A percentile compares a stretch with the other conserved stretches of the same genome.
phyloP scores from a whole-genome alignment of 2,113 vertebrate genomes.

The Oryzias melastigma region DNA sequence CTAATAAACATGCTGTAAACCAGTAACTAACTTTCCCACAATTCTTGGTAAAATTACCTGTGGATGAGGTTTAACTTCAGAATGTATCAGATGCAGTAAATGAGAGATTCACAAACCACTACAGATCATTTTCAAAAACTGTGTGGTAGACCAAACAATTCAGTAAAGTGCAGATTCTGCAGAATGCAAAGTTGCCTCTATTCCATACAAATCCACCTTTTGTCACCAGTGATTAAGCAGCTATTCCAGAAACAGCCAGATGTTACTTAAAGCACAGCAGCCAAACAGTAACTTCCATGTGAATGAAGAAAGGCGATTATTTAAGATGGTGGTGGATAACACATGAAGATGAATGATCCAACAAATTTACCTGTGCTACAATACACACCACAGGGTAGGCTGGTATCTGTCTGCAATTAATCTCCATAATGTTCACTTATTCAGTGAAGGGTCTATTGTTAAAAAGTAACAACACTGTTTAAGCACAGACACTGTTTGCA shows the following conservation, averaged over 20 bases:
- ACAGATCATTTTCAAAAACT: too few relatives aligned
- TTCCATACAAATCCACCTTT: conserved; percentile 16
- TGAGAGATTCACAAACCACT: too few relatives aligned
- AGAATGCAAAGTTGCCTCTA: conserved; percentile 52
- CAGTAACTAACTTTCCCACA: too few relatives aligned
- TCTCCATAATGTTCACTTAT: conserved; percentile 47
- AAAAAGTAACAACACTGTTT: conserved; percentile 15
- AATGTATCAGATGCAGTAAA: too few relatives aligned
- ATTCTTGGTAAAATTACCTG: too few relatives aligned
- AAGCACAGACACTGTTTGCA: conserved; percentile 7
- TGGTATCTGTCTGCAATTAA: conserved; percentile 53
- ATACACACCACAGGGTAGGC: conserved; percentile 29
- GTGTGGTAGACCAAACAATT: conserved; percentile 71
- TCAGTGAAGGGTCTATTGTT: conserved; percentile 26
- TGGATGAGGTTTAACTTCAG: too few relatives aligned
- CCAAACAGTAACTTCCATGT: conserved; percentile 42
- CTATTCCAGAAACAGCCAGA: conserved; percentile 39
- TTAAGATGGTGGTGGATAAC: conserved; percentile 19
- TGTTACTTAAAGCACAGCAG: conserved; percentile 26
- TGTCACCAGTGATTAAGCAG: conserved; percentile 61
- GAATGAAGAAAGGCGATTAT: conserved; percentile 42
- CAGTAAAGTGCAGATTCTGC: conserved; percentile 70
- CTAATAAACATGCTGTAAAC: too few relatives aligned
- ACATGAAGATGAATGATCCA: conserved; percentile 59
- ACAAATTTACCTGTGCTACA: conserved; percentile 44